Percentiles rank a stretch among this genome's conserved stretches.
phyloP scores from a whole-genome alignment of 2,797 vertebrate genomes.

The Furcifer pardalis region DNA sequence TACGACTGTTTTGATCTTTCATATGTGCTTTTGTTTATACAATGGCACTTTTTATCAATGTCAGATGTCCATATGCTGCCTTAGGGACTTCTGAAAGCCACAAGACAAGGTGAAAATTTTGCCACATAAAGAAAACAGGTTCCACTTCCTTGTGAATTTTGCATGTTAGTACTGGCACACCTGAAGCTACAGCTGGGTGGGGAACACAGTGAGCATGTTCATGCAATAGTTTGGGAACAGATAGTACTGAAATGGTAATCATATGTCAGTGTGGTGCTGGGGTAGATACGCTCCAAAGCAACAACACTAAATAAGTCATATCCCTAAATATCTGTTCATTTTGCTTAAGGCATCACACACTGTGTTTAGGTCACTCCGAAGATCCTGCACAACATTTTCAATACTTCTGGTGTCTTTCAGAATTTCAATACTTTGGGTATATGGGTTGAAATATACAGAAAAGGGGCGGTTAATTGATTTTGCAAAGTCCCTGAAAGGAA shows the following conservation, averaged over 20 bases:
- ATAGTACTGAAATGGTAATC: conserved; percentile 37
- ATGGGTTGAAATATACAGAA: conserved; percentile 96
- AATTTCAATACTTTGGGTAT: conserved; percentile 93
- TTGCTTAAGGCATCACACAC: conserved; percentile 95
- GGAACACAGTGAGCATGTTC: conserved; percentile 57
- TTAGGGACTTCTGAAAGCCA: background rate
- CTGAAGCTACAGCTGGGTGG: conserved; percentile 58
- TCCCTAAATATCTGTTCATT: conserved; percentile 97
- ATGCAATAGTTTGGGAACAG: conserved; percentile 56
- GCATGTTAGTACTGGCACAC: conserved; percentile 50
- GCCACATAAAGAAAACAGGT: background rate
- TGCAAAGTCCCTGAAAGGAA: conserved; percentile 89
- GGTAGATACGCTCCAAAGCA: conserved; percentile 41
- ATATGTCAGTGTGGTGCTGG: conserved; percentile 42
- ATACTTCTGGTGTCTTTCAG: conserved; percentile 94
- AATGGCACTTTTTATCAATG: background rate
- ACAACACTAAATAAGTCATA: conserved; percentile 73
- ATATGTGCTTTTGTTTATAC: background rate
- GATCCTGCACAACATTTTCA: conserved; percentile 93
- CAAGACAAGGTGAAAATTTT: background rate
- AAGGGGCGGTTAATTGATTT: conserved; percentile 94
- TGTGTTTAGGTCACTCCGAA: conserved; percentile 92
- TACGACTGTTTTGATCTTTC: background rate
- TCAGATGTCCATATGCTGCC: background rate
- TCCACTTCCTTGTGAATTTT: conserved; percentile 49